These are phyloP conservation scores for Bolinopsis microptera DNA, from an alignment of 37 sponge, comb jelly and placozoan genomes.

Conservation along the genomic window DNA sequence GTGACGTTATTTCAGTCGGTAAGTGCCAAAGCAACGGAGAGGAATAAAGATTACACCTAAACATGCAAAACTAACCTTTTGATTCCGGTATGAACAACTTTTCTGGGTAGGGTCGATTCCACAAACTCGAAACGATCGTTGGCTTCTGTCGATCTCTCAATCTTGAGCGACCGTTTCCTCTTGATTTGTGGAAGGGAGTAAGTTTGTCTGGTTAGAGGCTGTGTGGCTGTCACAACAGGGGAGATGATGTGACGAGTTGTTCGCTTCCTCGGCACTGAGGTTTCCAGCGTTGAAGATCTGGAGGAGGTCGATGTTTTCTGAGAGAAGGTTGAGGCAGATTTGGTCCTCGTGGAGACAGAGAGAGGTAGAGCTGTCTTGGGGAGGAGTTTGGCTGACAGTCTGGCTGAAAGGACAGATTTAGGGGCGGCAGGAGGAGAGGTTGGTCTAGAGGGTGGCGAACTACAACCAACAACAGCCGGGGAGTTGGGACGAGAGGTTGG, in stretches of 20 bases:
- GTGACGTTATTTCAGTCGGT: neutral
- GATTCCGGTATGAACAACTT: neutral
- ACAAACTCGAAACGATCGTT: constrained; percentile 36
- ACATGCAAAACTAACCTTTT: neutral
- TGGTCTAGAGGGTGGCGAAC: neutral
- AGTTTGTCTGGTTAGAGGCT: neutral
- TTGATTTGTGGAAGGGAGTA: constrained; percentile 33
- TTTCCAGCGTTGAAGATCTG: neutral
- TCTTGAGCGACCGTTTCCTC: constrained; percentile 36
- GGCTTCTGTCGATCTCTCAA: neutral
- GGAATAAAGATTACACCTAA: neutral
- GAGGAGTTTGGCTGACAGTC: neutral
- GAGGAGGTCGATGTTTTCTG: neutral
- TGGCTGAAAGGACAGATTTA: neutral
- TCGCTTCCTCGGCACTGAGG: neutral
- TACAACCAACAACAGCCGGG: neutral
- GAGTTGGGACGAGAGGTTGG: neutral
- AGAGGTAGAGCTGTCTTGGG: neutral
- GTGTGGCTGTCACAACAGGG: neutral
- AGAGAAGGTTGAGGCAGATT: neutral
- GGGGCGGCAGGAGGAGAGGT: neutral
- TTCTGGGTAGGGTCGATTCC: neutral
- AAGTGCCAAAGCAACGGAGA: neutral
- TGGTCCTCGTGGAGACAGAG: neutral
- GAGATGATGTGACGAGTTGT: constrained; percentile 22